Evolutionary conservation across 2,888 invertebrate genomes (phyloP), one percentile per base, ranked within the genome.

Genomic region (Synanthedon vespiformis): DNA sequence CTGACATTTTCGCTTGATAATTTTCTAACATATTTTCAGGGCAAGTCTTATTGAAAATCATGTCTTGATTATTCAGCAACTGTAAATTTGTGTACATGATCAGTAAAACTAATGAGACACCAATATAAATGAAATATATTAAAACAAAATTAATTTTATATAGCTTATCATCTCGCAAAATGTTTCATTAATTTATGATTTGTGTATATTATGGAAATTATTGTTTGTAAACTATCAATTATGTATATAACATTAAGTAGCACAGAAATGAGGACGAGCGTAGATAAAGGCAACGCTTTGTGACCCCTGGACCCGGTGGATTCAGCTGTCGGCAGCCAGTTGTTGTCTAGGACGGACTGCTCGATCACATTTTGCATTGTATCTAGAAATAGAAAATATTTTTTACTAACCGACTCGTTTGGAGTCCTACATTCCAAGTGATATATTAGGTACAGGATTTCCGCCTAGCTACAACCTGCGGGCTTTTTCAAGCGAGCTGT

Each of bases 291-390:
- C 22, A 70, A 61, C 6, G 72, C 63, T 63, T 72, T 75, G 55
- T 74, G 64, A 41, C 61, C 63, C 49, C 63, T 68, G 40, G 76
- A 72, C n/a, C 76, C 79, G 1, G 76, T 71, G 0, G 86, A 86
- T 55, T 84, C 85, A 5, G 76, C 84, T 65, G 88, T 87, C 5
- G 88, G 86, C 18, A 87, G 68, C 86, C 86, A 88, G 65, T 85
- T 79, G 74, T 87, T 88, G 74, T 88, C 88, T 40, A 88, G 78
- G 22, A 88, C 87, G 40, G 88, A 88, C 66, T 88, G 88, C 63
- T 88, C 88, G 52, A 88, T 84, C 22, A 88, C 83, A 56, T 88
- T 88, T 66, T 88, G 87, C 81, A 88, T 80, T 55, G 87, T 85
- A 64, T 88, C 88, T 86, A 68, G 53, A 62, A 59, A 60, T 54